Evolutionary conservation across 2,888 invertebrate species (phyloP).

Genomic region (Meliscaeva auricollis): DNA sequence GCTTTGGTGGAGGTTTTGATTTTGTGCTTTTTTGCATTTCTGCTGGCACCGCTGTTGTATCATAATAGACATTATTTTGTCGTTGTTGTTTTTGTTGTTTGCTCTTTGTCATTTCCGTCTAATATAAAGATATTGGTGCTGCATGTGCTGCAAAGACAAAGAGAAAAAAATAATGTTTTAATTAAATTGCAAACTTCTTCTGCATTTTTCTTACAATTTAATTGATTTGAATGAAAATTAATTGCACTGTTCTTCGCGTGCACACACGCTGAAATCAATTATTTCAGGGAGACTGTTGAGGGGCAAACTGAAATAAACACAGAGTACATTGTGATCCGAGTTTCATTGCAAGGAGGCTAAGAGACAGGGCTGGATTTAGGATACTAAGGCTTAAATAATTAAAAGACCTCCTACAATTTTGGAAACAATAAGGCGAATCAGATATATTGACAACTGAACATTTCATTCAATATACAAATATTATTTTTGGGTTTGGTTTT

Average conservation of each 20-base stretch:
- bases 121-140: constrained; percentile 23
- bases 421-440: no score
- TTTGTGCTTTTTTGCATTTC: constrained; percentile 46
- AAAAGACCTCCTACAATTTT: not conserved
- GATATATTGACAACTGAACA: no score
- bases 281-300: constrained; percentile 9
- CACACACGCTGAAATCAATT: constrained; percentile 43
- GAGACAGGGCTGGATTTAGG: not conserved
- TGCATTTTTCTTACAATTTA: constrained; percentile 2
- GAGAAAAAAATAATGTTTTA: constrained; percentile 5
- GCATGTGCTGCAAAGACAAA: constrained; percentile 54
- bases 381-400: not conserved
- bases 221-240: constrained; percentile 71
- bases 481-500: no score
- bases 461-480: no score
- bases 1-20: constrained; percentile 23
- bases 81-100: constrained; percentile 41
- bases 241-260: constrained; percentile 44
- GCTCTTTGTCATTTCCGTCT: constrained; percentile 64
- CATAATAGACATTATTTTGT: constrained; percentile 56
- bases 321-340: not conserved
- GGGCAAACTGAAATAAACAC: no score
- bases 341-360: not conserved
- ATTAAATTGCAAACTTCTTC: constrained; percentile 60
- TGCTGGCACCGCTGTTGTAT: constrained; percentile 55